Evolutionary conservation across 2,888 invertebrate species (phyloP).

Genomic region (Melolontha melolontha): DNA sequence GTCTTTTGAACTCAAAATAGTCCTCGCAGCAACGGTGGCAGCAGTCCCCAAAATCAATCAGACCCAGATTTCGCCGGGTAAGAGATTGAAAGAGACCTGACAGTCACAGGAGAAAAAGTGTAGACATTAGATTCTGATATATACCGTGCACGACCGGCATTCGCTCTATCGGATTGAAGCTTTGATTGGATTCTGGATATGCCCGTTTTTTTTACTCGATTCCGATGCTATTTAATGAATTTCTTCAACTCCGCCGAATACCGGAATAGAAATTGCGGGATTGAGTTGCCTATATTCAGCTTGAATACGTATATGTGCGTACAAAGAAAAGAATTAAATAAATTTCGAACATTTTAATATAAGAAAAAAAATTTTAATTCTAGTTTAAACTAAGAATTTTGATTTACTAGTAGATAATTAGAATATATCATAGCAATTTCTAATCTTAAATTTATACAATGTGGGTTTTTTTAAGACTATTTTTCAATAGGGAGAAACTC

Average conservation of each 20-base stretch:
- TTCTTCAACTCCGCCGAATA: conserved; percentile 34
- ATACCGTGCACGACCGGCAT: conserved; percentile 45
- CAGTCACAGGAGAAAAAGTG: conserved; percentile 55
- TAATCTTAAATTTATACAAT: too few relatives aligned
- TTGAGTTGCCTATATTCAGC: conserved; percentile 17
- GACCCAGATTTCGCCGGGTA: conserved; percentile 51
- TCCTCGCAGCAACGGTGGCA: conserved; percentile 35
- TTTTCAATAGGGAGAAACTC: too few relatives aligned
- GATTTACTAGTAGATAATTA: too few relatives aligned
- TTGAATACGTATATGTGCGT: conserved; percentile 4
- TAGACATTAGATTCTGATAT: conserved; percentile 54
- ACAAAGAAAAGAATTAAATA: conserved; percentile 1
- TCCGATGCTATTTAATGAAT: conserved; percentile 50
- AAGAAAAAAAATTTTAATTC: conserved; percentile 19
- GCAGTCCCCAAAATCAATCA: conserved; percentile 54
- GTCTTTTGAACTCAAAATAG: conserved; percentile 40
- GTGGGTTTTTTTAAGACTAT: too few relatives aligned
- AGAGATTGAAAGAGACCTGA: conserved; percentile 56
- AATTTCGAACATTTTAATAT: conserved; percentile 20
- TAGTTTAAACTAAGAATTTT: not conserved
- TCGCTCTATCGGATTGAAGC: conserved; percentile 53
- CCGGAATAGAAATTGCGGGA: conserved; percentile 20
- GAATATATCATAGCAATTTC: too few relatives aligned
- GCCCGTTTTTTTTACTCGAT: conserved; percentile 43
- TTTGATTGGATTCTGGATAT: conserved; percentile 59